These are phyloP conservation scores for Yponomeuta sedellus DNA, from an alignment of 2,888 invertebrate species.

Conservation along the genomic window DNA sequence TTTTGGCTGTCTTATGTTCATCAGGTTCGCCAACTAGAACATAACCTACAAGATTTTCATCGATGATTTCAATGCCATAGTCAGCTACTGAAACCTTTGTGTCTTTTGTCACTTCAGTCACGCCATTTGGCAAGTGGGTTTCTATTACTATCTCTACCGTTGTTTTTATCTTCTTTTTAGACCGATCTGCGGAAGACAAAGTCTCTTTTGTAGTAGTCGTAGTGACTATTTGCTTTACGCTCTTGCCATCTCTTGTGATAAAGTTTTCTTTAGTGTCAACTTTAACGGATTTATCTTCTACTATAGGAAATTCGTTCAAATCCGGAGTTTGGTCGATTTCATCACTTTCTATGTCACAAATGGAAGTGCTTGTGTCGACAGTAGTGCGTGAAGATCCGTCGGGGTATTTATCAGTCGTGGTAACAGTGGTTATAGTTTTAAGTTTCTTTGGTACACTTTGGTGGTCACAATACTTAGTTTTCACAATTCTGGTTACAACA, in stretches of 20 bases:
- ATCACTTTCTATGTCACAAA: slow-evolving; percentile 46
- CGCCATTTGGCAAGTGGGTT: slow-evolving; percentile 50
- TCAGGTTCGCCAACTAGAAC: slow-evolving; percentile 42
- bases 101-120: slow-evolving; percentile 59
- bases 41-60: slow-evolving; percentile 51
- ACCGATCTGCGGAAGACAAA: slow-evolving; percentile 37
- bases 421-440: slow-evolving; percentile 47
- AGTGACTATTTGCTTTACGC: slow-evolving; percentile 52
- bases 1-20: slow-evolving; percentile 39
- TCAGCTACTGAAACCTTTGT: slow-evolving; percentile 59
- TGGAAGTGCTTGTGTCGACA: slow-evolving; percentile 49
- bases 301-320: slow-evolving; percentile 35
- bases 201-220: slow-evolving; percentile 61
- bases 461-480: slow-evolving; percentile 43
- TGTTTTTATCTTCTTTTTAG: slow-evolving; percentile 53
- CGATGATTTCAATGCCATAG: slow-evolving; percentile 43
- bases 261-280: slow-evolving; percentile 47
- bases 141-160: slow-evolving; percentile 55
- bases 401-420: slow-evolving; percentile 58
- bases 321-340: slow-evolving; percentile 30
- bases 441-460: slow-evolving; percentile 39
- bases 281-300: slow-evolving; percentile 47
- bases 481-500: slow-evolving; percentile 42
- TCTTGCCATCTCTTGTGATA: slow-evolving; percentile 40
- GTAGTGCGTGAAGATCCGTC: slow-evolving; percentile 51